Conservation (phyloP, 2,888 invertebrate genomes). For the Cosmia pyralina region DNA sequence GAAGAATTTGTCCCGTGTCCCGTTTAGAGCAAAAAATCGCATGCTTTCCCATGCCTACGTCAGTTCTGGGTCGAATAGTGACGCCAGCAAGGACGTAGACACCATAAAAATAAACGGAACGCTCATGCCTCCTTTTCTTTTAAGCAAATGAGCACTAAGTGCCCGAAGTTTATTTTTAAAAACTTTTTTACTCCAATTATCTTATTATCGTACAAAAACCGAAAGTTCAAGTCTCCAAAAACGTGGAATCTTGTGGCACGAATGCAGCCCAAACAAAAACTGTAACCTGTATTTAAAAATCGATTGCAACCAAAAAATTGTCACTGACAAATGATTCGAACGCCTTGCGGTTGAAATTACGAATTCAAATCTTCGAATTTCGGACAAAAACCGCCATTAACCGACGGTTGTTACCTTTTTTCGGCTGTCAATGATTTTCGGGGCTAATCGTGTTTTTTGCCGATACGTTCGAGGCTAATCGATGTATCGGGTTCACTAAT, state of each 20-base stretch:
- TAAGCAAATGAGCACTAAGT: constrained; percentile 61
- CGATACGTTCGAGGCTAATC: constrained; percentile 86
- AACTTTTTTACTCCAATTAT: constrained; percentile 69
- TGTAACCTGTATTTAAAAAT: constrained; percentile 90
- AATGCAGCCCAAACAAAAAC: constrained; percentile 71
- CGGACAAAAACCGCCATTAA: constrained; percentile 90
- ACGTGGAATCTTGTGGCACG: constrained; percentile 70
- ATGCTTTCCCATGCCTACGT: constrained; percentile 87
- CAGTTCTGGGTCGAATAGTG: constrained; percentile 77
- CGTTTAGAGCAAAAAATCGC: constrained; percentile 84
- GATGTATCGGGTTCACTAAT: constrained; percentile 88
- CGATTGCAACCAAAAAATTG: constrained; percentile 90
- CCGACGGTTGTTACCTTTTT: constrained; percentile 87
- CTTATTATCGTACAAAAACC: constrained; percentile 74
- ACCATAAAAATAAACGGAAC: constrained; percentile 48
- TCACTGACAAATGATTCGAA: constrained; percentile 90
- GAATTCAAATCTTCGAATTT: constrained; percentile 90
- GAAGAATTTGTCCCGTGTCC: constrained; percentile 81
- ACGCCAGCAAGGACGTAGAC: constrained; percentile 69
- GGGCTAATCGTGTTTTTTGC: constrained; percentile 89
- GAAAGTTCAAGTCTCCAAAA: constrained; percentile 62
- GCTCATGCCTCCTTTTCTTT: constrained; percentile 40
- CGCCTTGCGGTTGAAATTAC: constrained; percentile 90
- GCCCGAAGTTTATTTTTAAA: constrained; percentile 58
- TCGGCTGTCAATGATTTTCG: constrained; percentile 88